These are phyloP conservation scores for Poeciliopsis occidentalis DNA, from an alignment of 2,113 vertebrate species.

Conservation along the genomic window DNA sequence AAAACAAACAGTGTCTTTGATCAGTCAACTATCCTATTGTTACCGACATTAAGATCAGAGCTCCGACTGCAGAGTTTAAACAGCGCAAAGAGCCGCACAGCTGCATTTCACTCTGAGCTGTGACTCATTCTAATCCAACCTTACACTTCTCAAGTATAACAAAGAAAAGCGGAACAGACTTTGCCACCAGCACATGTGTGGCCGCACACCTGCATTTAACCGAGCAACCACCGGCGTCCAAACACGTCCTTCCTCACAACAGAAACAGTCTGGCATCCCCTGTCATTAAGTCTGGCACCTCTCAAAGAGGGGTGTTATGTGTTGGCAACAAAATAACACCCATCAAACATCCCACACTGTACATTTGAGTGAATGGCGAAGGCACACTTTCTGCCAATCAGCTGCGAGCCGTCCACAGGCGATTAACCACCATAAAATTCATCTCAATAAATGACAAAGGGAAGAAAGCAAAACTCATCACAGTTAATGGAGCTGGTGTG, in stretches of 20 bases:
- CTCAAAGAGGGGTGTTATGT: slow-evolving; percentile 55
- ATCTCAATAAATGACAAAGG: too few species aligned
- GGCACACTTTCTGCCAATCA: slow-evolving; percentile 23
- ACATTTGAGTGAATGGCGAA: slow-evolving; percentile 24
- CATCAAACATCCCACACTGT: slow-evolving; percentile 39
- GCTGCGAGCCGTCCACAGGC: slow-evolving; percentile 13
- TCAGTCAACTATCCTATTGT: not conserved
- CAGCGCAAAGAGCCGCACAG: slow-evolving; percentile 38
- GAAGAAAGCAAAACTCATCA: not conserved
- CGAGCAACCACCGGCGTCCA: slow-evolving; percentile 46
- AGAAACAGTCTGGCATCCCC: slow-evolving; percentile 45
- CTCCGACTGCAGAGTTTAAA: slow-evolving; percentile 16
- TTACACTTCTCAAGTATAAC: slow-evolving; percentile 27
- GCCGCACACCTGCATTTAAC: slow-evolving; percentile 45
- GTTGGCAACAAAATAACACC: slow-evolving; percentile 42
- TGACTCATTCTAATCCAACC: slow-evolving; percentile 38
- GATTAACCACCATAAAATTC: not conserved
- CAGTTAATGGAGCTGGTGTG: not conserved
- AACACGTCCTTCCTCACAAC: slow-evolving; percentile 56
- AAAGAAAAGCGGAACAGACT: slow-evolving; percentile 11
- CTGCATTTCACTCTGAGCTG: slow-evolving; percentile 17
- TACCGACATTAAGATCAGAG: slow-evolving; percentile 15
- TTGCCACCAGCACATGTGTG: not conserved
- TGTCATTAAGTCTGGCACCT: slow-evolving; percentile 50
- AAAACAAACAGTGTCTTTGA: not conserved